Evolutionary conservation across 2,888 invertebrate species (phyloP).

Genomic region (Hydrotaea diabolus): DNA sequence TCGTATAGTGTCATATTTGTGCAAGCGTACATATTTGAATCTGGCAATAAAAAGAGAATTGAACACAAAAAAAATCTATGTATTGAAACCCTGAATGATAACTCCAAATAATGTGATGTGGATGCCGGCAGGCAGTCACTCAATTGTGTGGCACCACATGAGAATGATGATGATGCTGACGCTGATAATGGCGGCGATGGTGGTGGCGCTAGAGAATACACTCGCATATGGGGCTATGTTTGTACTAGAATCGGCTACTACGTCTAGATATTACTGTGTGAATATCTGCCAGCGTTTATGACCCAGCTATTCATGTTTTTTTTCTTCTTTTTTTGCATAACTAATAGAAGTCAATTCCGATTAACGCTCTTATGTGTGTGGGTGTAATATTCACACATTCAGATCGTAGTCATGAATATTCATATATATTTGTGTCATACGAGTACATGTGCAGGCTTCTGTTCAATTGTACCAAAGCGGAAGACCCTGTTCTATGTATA

Average conservation of each 20-base stretch:
- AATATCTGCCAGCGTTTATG: background rate
- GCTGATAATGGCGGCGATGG: background rate
- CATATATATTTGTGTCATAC: background rate
- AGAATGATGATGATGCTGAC: background rate
- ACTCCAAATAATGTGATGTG: conserved; percentile 37
- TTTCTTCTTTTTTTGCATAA: background rate
- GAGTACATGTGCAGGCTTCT: background rate
- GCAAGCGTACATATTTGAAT: background rate
- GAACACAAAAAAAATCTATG: too few relatives aligned
- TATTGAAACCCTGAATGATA: conserved; percentile 12
- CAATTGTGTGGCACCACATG: conserved; percentile 13
- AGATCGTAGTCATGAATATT: background rate
- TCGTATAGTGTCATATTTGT: background rate
- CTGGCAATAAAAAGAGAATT: background rate
- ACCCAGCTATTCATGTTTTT: background rate
- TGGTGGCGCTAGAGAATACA: background rate
- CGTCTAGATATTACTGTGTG: background rate
- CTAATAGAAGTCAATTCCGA: conserved; percentile 14
- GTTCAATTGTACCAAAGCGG: background rate
- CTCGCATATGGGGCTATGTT: background rate
- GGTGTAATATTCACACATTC: background rate
- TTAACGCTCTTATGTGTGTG: background rate
- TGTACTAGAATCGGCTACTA: background rate
- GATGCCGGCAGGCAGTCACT: conserved; percentile 52
- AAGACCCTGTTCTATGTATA: background rate